Evolutionary conservation across 2,888 invertebrate species (phyloP), one percentile per base, ranked within the genome.

Genomic region (Troides helena): DNA sequence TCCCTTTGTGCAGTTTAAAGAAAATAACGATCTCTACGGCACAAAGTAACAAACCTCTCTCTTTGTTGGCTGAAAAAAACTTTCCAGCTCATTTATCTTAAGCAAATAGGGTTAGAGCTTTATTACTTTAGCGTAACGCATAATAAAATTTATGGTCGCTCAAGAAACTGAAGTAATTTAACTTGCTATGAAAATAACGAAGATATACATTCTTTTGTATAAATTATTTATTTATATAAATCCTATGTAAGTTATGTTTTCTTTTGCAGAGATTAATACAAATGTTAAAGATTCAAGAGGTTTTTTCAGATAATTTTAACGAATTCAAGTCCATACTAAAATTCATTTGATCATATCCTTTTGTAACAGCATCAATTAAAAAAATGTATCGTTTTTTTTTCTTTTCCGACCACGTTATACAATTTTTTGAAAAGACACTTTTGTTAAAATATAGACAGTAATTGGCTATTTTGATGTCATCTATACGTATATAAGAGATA

Each of bases 31-130:
- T 39, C 58, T 46, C 57, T 36, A 70, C 17, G 58, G 46, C 57
- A 30, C 18, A 56, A 61, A 69, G 62, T 36, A 58, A 70, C 50
- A 70, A 70, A 70, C 58, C 36, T 62, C 36, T 62, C 58, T 67
- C 56, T 69, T 43, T 58, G 8, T 67, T 63, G 64, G 66, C 70
- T 62, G 73, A 77, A 77, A 72, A 69, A 75, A 62, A 69, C 72
- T 77, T 76, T 71, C 73, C 77, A 77, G 67, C 74, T 78, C 81
- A 81, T 82, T 82, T 82, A 74, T 83, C 77, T 81, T 75, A 74
- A 78, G 75, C 76, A 82, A 85, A 80, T 79, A 80, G 74, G 74
- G 80, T 80, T 74, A 73, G 74, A 73, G 73, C 77, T 73, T 69
- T 63, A 67, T 70, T 71, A 63, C 71, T 70, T 72, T 71, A 74